Evolutionary conservation across 2,888 invertebrate species (phyloP).

Genomic region (Sarcophaga rosellei): DNA sequence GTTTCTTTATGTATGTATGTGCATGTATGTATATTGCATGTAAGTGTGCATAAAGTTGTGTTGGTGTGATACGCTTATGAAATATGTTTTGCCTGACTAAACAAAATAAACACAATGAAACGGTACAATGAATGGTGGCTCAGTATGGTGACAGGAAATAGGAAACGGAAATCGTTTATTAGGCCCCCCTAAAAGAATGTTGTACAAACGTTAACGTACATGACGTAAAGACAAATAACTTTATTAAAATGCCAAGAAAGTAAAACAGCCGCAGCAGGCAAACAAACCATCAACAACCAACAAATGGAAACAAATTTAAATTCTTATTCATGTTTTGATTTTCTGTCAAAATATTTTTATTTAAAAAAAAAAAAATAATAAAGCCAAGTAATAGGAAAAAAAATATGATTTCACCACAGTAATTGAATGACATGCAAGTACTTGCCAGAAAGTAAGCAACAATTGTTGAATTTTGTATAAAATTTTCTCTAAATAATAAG

Average conservation of each 20-base stretch:
- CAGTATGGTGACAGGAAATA: constrained; percentile 49
- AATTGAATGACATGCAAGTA: too few species aligned
- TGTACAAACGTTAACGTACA: constrained; percentile 24
- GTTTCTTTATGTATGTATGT: too few species aligned
- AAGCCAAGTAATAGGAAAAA: too few species aligned
- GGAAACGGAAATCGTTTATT: constrained; percentile 59
- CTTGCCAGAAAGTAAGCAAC: too few species aligned
- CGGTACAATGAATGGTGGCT: neutral
- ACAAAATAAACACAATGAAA: constrained; percentile 38
- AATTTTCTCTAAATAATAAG: too few species aligned
- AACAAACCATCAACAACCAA: neutral
- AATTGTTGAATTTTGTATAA: too few species aligned
- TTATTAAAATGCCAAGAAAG: constrained; percentile 49
- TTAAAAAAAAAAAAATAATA: too few species aligned
- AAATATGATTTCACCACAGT: too few species aligned
- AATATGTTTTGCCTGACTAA: constrained; percentile 59
- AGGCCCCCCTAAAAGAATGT: constrained; percentile 27
- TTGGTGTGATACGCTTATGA: neutral
- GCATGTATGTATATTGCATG: too few species aligned
- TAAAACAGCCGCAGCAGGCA: constrained; percentile 20
- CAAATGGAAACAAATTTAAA: neutral
- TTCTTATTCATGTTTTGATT: neutral
- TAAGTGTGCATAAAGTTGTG: too few species aligned
- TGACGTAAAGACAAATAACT: constrained; percentile 56
- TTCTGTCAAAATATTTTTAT: constrained; percentile 4